Conservation (phyloP, 1,140 invertebrate species). For the Helicorthomorpha holstii region DNA sequence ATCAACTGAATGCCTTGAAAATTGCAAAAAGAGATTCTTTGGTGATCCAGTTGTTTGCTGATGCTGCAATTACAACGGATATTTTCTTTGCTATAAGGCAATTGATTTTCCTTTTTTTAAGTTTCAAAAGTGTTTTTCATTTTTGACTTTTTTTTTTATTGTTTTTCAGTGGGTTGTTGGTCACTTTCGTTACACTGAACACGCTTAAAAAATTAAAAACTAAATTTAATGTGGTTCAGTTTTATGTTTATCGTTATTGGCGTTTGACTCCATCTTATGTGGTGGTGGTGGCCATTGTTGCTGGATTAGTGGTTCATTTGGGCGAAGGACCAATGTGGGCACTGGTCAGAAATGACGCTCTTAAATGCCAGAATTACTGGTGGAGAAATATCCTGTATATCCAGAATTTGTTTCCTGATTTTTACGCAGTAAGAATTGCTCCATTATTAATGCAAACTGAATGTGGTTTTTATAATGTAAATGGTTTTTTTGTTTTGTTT, state of each 20-base stretch:
- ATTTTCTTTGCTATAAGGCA: background rate
- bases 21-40: too few species aligned
- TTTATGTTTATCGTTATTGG: background rate
- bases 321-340: background rate
- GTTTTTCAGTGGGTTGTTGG: background rate
- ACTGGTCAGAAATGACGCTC: background rate
- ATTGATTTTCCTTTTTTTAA: background rate
- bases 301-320: background rate
- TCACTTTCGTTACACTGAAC: background rate
- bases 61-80: background rate
- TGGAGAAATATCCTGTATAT: background rate
- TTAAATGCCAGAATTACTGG: background rate
- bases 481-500: background rate
- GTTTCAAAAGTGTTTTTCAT: too few species aligned
- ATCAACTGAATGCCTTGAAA: background rate
- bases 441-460: background rate
- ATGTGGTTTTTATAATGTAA: too few species aligned
- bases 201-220: background rate
- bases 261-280: background rate
- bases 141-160: too few species aligned
- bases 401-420: background rate
- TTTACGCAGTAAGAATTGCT: background rate
- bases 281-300: background rate
- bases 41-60: background rate
- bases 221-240: background rate